Conservation (phyloP, 2,113 vertebrate species). For the Dunckerocampus dactyliophorus region DNA sequence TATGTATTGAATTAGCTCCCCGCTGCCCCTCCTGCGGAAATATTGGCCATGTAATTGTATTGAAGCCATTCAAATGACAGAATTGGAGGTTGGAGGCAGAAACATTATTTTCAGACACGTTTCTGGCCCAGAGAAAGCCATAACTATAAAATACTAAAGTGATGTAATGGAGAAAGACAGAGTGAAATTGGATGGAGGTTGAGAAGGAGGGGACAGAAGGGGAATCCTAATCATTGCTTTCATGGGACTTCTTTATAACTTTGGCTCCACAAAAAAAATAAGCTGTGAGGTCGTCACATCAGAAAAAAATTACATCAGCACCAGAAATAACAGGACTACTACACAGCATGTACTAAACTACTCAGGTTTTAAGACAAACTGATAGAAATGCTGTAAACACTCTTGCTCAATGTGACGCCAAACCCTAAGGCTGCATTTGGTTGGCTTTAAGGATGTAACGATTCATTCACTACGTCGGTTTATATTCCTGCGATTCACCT, state of each 20-base stretch:
- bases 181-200: conserved; percentile 14
- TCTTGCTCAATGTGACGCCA: too few relatives aligned
- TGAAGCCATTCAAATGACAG: conserved; percentile 13
- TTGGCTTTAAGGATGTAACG: too few relatives aligned
- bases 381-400: too few relatives aligned
- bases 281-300: background rate
- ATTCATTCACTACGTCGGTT: too few relatives aligned
- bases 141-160: conserved; percentile 14
- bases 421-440: too few relatives aligned
- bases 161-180: conserved; percentile 17
- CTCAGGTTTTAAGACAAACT: too few relatives aligned
- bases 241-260: conserved; percentile 14
- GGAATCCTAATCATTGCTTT: conserved; percentile 24
- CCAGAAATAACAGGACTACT: background rate
- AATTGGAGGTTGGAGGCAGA: conserved; percentile 10
- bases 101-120: conserved; percentile 16
- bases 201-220: background rate
- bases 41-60: conserved; percentile 21
- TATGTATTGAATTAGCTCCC: conserved; percentile 17
- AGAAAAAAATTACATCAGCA: background rate
- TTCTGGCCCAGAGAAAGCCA: conserved; percentile 1
- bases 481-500: too few relatives aligned
- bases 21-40: conserved; percentile 17
- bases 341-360: background rate
- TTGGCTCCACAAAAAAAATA: background rate